phyloP scores from a whole-genome alignment of 2,797 vertebrate genomes.

The Pseudochirops cupreus region DNA sequence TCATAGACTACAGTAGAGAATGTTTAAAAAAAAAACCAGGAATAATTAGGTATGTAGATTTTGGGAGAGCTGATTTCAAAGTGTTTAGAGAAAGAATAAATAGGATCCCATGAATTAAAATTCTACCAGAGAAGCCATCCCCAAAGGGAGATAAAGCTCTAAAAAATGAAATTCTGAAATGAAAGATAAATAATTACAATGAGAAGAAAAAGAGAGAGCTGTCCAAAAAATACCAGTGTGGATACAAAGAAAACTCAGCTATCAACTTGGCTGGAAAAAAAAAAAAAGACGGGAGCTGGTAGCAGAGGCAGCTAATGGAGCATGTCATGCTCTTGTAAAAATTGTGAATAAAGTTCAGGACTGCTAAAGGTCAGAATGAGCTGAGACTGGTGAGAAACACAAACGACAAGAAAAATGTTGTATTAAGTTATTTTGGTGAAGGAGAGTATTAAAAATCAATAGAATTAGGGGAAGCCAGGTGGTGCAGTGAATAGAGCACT shows the following conservation, averaged over 20 bases:
- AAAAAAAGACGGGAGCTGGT: background rate
- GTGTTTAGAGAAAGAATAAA: background rate
- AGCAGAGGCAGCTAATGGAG: background rate
- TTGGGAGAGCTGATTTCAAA: background rate
- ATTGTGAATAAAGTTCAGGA: background rate
- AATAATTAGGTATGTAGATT: background rate
- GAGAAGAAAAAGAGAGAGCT: background rate
- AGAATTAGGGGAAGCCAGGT: background rate
- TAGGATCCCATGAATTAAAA: background rate
- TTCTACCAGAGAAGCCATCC: background rate
- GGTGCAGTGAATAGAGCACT: too few relatives aligned
- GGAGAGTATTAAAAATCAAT: background rate
- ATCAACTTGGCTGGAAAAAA: background rate
- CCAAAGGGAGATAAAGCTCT: background rate
- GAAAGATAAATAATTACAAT: background rate
- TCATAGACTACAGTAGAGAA: background rate
- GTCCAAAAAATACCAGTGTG: background rate
- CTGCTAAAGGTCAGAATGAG: background rate
- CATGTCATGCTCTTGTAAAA: background rate
- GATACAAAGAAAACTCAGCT: background rate
- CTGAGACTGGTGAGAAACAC: background rate
- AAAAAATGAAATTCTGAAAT: background rate
- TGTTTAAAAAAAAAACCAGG: background rate
- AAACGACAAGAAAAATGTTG: background rate
- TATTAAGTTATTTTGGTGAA: background rate